These are phyloP conservation scores for Tricholauxania praeusta DNA, from an alignment of 2,888 invertebrate genomes.

Conservation along the genomic window DNA sequence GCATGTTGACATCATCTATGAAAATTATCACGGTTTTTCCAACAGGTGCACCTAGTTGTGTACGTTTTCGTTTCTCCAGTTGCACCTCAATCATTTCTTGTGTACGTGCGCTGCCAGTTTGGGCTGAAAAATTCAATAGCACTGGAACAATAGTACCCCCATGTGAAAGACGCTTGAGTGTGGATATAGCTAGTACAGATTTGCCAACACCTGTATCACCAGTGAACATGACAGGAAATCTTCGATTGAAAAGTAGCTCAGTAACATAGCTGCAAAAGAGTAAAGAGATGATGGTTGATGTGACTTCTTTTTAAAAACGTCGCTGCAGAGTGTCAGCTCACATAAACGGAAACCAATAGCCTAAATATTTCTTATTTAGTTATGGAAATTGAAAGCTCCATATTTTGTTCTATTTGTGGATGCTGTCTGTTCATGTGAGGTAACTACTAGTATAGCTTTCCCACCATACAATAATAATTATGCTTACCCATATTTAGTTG, in stretches of 20 bases:
- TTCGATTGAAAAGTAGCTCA: conserved; percentile 77
- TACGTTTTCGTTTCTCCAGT: conserved; percentile 84
- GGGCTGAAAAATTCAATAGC: conserved; percentile 90
- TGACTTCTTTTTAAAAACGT: no score
- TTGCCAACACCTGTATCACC: conserved; percentile 94
- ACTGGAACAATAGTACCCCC: conserved; percentile 77
- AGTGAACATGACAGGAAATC: conserved; percentile 87
- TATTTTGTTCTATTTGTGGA: no score
- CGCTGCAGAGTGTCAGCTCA: no score
- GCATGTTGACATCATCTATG: conserved; percentile 95
- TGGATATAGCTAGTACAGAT: conserved; percentile 84
- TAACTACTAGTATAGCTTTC: no score
- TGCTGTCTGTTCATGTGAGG: no score
- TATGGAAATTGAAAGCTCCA: no score
- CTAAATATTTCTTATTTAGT: no score
- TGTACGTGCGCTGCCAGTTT: conserved; percentile 86
- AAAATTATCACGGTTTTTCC: conserved; percentile 88
- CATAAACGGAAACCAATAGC: no score
- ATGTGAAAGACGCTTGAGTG: conserved; percentile 75
- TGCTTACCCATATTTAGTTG: conserved; percentile 81
- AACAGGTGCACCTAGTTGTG: conserved; percentile 83
- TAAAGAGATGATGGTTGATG: background rate
- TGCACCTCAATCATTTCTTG: conserved; percentile 87
- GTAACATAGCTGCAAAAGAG: conserved; percentile 57
- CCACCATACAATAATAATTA: background rate